Percentiles rank a stretch among this genome's conserved stretches.
These are phyloP conservation scores for Gallinago undulata DNA, from an alignment of 2,113 vertebrate genomes.

Conservation along the genomic window DNA sequence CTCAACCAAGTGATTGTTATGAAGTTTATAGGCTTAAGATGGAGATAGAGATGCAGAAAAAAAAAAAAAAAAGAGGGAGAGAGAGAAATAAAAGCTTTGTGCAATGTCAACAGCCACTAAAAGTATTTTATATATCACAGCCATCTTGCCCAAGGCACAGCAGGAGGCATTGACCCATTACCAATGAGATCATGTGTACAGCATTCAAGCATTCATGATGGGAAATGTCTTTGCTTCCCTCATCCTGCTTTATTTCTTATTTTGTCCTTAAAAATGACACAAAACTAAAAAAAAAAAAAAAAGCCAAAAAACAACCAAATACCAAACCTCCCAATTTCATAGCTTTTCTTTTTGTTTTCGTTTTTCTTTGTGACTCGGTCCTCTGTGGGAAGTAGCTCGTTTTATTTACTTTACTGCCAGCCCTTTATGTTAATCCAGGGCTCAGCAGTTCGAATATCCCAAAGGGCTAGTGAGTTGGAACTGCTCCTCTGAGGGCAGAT, in stretches of 20 bases:
- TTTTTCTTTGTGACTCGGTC: neutral
- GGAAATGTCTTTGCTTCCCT: neutral
- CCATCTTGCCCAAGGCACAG: constrained; percentile 15
- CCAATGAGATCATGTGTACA: constrained; percentile 8
- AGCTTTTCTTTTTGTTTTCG: neutral
- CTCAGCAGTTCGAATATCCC: neutral
- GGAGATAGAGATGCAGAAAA: neutral
- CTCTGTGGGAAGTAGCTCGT: neutral
- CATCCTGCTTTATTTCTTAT: neutral
- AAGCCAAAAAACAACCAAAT: rapidly evolving
- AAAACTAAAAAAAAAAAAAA: neutral
- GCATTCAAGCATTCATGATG: constrained; percentile 19
- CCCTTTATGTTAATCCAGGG: neutral
- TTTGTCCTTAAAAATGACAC: neutral
- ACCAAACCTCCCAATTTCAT: neutral
- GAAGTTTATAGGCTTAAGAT: neutral
- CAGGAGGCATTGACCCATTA: constrained; percentile 43
- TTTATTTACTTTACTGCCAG: neutral
- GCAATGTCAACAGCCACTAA: constrained; percentile 1
- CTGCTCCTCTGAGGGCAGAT: neutral
- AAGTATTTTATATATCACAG: constrained; percentile 42
- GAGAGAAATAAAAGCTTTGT: neutral
- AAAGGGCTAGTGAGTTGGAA: neutral
- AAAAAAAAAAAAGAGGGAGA: neutral
- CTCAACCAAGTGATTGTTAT: neutral